phyloP scores from a whole-genome alignment of 2,797 vertebrate genomes.

The Thaleichthys pacificus region DNA sequence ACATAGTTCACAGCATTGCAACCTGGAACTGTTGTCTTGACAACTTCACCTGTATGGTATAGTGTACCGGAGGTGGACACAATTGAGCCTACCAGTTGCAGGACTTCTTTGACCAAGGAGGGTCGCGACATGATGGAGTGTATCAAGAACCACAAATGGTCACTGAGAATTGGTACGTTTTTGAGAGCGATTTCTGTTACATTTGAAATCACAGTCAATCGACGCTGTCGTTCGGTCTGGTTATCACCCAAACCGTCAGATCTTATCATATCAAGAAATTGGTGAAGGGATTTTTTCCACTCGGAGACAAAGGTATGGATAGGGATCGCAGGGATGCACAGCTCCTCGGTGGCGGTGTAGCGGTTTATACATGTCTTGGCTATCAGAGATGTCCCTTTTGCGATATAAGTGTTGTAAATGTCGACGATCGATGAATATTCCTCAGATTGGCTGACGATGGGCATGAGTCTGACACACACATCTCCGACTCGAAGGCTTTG shows the following conservation, averaged over 20 bases:
- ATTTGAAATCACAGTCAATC: neutral
- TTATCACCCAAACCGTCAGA: too few relatives aligned
- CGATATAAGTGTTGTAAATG: neutral
- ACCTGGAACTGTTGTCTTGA: neutral
- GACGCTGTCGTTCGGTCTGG: neutral
- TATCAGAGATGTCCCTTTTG: neutral
- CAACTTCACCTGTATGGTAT: slow-evolving; percentile 3
- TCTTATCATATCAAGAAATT: neutral
- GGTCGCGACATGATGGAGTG: neutral
- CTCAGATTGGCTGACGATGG: neutral
- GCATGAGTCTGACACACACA: neutral
- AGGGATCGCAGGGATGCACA: neutral
- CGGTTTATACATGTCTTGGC: neutral
- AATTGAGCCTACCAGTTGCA: neutral
- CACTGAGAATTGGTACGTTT: too few relatives aligned
- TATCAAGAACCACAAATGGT: neutral
- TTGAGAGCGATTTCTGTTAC: neutral
- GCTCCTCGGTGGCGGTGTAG: neutral
- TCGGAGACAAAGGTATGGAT: neutral
- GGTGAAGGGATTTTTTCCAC: neutral
- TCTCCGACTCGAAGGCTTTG: neutral
- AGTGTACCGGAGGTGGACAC: neutral
- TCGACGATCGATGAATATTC: neutral
- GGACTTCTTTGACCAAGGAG: neutral
- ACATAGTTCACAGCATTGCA: neutral